A percentile compares a stretch with the other conserved stretches of the same genome.
Evolutionary conservation across 2,888 invertebrate genomes (phyloP).

Genomic region (Drosophila nigricruria): DNA sequence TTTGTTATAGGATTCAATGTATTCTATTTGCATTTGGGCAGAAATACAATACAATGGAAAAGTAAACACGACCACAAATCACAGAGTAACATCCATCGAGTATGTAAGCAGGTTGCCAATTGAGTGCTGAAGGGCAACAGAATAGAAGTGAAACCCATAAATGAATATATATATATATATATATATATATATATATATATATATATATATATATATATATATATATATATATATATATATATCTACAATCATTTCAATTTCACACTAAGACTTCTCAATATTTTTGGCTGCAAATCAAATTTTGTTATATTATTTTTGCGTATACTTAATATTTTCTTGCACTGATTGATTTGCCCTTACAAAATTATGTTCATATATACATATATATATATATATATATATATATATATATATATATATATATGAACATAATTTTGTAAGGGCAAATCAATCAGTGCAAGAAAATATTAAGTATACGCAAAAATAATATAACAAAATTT

Average conservation of each 20-base stretch:
- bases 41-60: neutral
- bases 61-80: constrained; percentile 11
- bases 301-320: neutral
- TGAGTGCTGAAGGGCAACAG: neutral
- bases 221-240: no score
- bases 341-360: neutral
- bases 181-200: neutral
- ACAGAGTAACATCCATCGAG: constrained; percentile 8
- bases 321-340: neutral
- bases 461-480: constrained; percentile 2
- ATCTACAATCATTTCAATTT: no score
- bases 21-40: constrained; percentile 11
- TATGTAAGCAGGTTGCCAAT: neutral
- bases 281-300: neutral
- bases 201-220: no score
- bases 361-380: neutral
- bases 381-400: neutral
- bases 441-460: neutral
- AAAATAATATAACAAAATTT: neutral
- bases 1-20: neutral
- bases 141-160: neutral
- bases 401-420: no score
- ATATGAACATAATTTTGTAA: neutral
- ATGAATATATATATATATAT: neutral
- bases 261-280: no score